Evolutionary conservation across 2,113 vertebrate genomes (phyloP).

Genomic region (Rallus limicola): DNA sequence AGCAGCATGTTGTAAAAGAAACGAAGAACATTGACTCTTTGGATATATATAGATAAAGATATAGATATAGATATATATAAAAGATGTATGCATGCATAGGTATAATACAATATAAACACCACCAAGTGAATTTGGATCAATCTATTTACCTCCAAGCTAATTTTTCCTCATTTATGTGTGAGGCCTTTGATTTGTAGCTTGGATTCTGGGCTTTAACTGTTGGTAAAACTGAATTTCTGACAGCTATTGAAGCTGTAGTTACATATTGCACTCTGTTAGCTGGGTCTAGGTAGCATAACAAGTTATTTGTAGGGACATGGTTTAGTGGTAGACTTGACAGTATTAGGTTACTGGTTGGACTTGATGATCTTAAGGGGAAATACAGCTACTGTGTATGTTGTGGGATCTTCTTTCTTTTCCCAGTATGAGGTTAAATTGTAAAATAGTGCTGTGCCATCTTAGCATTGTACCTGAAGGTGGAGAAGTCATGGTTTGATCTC

Average conservation of each 20-base stretch:
- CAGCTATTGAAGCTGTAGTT: neutral
- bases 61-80: neutral
- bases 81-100: neutral
- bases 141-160: neutral
- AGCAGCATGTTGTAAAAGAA: neutral
- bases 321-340: too few relatives aligned
- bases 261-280: neutral
- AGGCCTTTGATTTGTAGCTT: neutral
- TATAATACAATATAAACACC: neutral
- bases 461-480: neutral
- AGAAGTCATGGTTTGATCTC: neutral
- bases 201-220: neutral
- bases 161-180: neutral
- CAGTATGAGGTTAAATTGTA: neutral
- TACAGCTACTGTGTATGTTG: neutral
- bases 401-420: neutral
- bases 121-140: neutral
- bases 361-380: neutral
- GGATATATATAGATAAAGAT: neutral
- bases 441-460: neutral
- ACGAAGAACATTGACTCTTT: neutral
- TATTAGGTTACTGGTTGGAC: too few relatives aligned
- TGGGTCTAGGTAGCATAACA: neutral
- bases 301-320: neutral
- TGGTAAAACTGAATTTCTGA: neutral